Base-by-base conservation (phyloP, 2,888 invertebrate genomes). In the Villa cingulata region DNA sequence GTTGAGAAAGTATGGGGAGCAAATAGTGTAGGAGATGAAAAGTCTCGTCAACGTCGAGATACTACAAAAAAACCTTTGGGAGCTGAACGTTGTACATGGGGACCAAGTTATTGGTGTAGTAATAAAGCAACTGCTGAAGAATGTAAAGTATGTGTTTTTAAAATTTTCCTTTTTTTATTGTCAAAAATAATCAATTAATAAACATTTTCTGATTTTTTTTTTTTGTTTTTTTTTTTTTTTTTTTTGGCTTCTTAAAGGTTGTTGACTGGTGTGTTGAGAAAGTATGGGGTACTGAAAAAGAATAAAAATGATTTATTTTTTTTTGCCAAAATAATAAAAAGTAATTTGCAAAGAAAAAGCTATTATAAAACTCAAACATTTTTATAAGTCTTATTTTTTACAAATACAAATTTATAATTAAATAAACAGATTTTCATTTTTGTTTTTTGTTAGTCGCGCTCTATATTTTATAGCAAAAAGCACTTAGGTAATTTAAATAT, bases 51-150 rank as follows among this genome's bases (percentile, higher is more conserved):
- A 36, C 45, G 45, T 36, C 45, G 45, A 46, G 32, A 40, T n/a
- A 23, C 29, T 12, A 1, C 15, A 40, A 29, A 42, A 7, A 46
- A 46, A 41, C 58, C 77, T 16, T 55, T 80, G 46, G 77, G 77
- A 27, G 64, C 66, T 42, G 71, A 74, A 32, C 72, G 74, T 57
- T 86, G 85, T 60, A 79, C 80, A 1, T 80, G 78, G 75, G 85
- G 85, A 12, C 83, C 83, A 3, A 70, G 75, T 0, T 84, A 80
- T 60, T 86, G 85, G 84, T 86, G 86, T 65, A 72, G 72, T 53
- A 78, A 77, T 59, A 58, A 63, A 42, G 60, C 60, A 39, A 66
- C 67, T 53, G 73, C 75, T 19, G 59, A 63, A 37, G 62, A 73
- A 59, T 71, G 73, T 66, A 61, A 72, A 60, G 77, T 52, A 48